Base-by-base conservation (phyloP, 53 echinoderm and acorn worm species). In the Paracentrotus lividus region DNA sequence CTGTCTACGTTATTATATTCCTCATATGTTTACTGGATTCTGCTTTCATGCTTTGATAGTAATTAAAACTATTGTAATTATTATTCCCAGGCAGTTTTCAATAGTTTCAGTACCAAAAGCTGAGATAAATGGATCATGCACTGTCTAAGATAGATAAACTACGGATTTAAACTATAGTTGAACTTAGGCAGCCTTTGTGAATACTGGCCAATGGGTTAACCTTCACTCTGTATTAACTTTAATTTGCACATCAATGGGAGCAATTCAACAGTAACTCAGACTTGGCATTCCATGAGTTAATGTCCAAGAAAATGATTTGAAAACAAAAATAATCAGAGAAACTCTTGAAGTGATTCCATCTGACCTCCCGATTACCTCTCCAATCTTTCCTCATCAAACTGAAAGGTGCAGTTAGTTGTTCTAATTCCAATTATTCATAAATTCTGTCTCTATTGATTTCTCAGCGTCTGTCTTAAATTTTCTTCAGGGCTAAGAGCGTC, bases 371-470 rank as follows among this genome's bases (percentile, higher is more conserved):
- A 59, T 61, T 60, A 89, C 64, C 89, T 64, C n/a, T 89, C 44
- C 38, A 24, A 89, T 24, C 57, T 59, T 26, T 44, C 42, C 65
- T 60, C 55, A n/a, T n/a, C n/a, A n/a, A n/a, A n/a, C n/a, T n/a
- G n/a, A 20, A 26, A 38, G 89, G 38, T 9, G 64, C 89, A 64
- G 43, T 64, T 89, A 64, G 43, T 59, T 89, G 64, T 61, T 89
- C 47, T 59, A 89, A 89, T 89, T 89, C 33, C 44, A 89, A 89
- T 89, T 89, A 89, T 89, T 89, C 89, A 89, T 89, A 89, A 89
- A 89, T 89, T 89, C 89, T n/a, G 65, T 44, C 64, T 12, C 57
- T 43, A 89, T 89, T 89, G 89, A 89, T 89, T 89, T 43, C 13
- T 47, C 89, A 20, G 89, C 27, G 89, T 89, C 89, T 44, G 89